These are phyloP conservation scores for Microtus oregoni DNA, from an alignment of 2,113 vertebrate genomes.

Conservation along the genomic window DNA sequence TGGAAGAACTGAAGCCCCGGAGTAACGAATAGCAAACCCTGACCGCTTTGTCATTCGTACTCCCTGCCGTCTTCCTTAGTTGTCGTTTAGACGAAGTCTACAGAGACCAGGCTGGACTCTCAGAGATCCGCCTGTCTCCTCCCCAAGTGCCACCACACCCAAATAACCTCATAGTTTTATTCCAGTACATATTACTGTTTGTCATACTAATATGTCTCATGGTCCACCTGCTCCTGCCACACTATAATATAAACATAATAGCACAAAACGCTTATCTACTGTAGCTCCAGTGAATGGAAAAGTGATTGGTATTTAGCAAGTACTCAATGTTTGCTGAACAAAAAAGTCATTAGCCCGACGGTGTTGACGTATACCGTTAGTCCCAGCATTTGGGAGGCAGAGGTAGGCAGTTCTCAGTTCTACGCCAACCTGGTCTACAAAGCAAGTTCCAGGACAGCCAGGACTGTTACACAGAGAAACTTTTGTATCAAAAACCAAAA, in stretches of 20 bases:
- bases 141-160: neutral
- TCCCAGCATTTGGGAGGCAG: neutral
- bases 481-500: too few relatives aligned
- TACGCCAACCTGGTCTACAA: neutral
- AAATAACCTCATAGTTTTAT: slow-evolving; percentile 13
- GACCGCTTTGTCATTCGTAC: neutral
- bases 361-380: fast-evolving
- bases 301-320: neutral
- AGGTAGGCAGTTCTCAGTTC: neutral
- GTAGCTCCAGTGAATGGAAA: neutral
- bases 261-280: neutral
- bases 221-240: neutral
- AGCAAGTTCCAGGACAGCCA: neutral
- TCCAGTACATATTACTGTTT: neutral
- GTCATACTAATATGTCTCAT: neutral
- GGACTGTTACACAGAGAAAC: neutral
- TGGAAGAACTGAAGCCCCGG: neutral
- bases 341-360: too few relatives aligned
- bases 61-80: neutral
- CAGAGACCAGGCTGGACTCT: neutral
- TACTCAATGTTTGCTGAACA: too few relatives aligned
- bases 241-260: neutral
- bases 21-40: neutral
- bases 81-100: neutral
- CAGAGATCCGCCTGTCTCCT: neutral